A percentile compares a stretch with the other conserved stretches of the same genome.
phyloP scores from a whole-genome alignment of 2,113 vertebrate species.

The Megaptera novaeangliae region DNA sequence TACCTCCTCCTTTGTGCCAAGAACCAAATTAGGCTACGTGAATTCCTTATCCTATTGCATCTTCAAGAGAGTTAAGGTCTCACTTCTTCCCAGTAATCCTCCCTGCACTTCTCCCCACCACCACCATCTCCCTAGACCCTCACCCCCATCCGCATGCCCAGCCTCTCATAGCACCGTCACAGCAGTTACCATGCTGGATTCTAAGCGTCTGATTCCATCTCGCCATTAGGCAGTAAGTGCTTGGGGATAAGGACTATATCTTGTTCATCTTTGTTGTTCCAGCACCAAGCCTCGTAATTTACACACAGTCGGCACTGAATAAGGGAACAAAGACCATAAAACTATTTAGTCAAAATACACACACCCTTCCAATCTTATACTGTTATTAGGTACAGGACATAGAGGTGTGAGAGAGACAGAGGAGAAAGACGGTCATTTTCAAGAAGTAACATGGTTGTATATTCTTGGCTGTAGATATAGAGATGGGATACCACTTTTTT shows the following conservation, averaged over 20 bases:
- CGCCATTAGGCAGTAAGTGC: neutral
- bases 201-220: neutral
- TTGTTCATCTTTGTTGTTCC: neutral
- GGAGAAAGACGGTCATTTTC: neutral
- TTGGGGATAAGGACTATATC: neutral
- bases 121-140: neutral
- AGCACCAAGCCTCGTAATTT: neutral
- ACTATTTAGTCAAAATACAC: neutral
- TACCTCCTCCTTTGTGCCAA: neutral
- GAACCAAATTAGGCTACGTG: neutral
- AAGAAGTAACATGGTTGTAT: neutral
- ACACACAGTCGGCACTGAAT: neutral
- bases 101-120: neutral
- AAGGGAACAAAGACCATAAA: neutral
- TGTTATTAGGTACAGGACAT: neutral
- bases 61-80: neutral
- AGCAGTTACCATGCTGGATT: neutral
- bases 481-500: neutral
- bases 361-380: neutral
- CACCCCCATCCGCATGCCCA: neutral
- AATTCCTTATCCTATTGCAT: neutral
- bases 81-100: neutral
- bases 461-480: neutral
- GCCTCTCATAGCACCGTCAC: neutral
- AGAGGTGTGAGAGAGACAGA: neutral